Percentiles rank a stretch among this genome's conserved stretches.
phyloP scores from a whole-genome alignment of 2,797 vertebrate genomes.

The Betta splendens region DNA sequence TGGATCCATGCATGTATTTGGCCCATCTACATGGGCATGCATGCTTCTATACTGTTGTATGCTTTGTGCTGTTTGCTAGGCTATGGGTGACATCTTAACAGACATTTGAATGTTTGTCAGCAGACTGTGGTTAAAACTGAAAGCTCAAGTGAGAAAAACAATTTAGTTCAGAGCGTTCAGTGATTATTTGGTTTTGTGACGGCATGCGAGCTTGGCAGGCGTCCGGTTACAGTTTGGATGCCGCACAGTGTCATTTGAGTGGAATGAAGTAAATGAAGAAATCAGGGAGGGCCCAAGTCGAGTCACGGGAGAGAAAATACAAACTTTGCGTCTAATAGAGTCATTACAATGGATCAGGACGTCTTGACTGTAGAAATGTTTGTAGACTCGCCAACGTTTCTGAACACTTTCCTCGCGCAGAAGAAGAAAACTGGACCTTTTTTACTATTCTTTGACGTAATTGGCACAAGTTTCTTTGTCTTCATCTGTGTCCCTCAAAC shows the following conservation, averaged over 20 bases:
- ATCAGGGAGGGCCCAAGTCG: constrained; percentile 8
- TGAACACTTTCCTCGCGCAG: not conserved
- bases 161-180: constrained; percentile 24
- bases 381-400: constrained; percentile 1
- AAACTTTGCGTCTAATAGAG: not conserved
- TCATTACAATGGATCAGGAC: not conserved
- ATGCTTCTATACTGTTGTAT: no score
- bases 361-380: not conserved
- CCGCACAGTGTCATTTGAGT: constrained; percentile 3
- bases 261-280: constrained; percentile 28
- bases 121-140: constrained; percentile 31
- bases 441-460: not conserved
- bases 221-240: constrained; percentile 15
- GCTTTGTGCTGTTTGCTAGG: constrained; percentile 5
- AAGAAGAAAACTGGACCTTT: no score
- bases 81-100: constrained; percentile 23
- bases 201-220: constrained; percentile 43
- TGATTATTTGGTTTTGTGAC: constrained; percentile 39
- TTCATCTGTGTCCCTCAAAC: no score
- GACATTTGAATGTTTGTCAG: constrained; percentile 30
- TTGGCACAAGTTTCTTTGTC: no score
- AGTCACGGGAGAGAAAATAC: not conserved
- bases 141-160: constrained; percentile 45
- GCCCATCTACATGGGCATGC: no score
- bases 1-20: constrained; percentile 5